Evolutionary conservation across 2,888 invertebrate genomes (phyloP).

Genomic region (Volucella inanis): DNA sequence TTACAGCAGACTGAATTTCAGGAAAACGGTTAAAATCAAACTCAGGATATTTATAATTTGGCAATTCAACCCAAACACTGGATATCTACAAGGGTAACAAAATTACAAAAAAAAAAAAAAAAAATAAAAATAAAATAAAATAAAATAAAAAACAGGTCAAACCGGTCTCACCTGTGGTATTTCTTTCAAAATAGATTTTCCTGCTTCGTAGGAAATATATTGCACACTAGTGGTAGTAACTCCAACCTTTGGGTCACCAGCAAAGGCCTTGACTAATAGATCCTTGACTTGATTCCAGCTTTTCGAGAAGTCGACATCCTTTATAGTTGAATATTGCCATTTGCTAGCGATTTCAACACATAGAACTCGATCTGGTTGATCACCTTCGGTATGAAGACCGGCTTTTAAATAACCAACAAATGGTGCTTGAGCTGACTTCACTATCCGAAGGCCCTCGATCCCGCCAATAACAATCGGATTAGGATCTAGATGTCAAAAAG

Average conservation of each 20-base stretch:
- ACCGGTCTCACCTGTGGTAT: constrained; percentile 70
- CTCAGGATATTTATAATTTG: constrained; percentile 68
- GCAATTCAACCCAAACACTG: constrained; percentile 64
- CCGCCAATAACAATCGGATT: constrained; percentile 72
- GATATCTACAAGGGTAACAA: constrained; percentile 61
- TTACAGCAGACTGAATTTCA: constrained; percentile 51
- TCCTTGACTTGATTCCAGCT: constrained; percentile 74
- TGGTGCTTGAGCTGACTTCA: constrained; percentile 76
- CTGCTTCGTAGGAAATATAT: constrained; percentile 67
- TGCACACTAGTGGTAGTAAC: constrained; percentile 75
- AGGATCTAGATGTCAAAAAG: constrained; percentile 24
- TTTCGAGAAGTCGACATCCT: constrained; percentile 67
- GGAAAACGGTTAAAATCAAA: constrained; percentile 75
- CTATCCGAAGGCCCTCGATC: constrained; percentile 65
- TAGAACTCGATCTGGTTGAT: constrained; percentile 74
- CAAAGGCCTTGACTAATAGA: constrained; percentile 68
- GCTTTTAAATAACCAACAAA: constrained; percentile 75
- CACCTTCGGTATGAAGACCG: constrained; percentile 75
- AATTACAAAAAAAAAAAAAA: not conserved
- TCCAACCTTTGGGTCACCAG: constrained; percentile 74
- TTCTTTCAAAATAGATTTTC: constrained; percentile 64
- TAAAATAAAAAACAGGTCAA: not conserved
- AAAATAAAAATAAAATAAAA: not conserved
- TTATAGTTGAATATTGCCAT: constrained; percentile 74
- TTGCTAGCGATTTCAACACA: constrained; percentile 72